Conservation (phyloP, 2,888 invertebrate genomes). For the Tachina lurida region DNA sequence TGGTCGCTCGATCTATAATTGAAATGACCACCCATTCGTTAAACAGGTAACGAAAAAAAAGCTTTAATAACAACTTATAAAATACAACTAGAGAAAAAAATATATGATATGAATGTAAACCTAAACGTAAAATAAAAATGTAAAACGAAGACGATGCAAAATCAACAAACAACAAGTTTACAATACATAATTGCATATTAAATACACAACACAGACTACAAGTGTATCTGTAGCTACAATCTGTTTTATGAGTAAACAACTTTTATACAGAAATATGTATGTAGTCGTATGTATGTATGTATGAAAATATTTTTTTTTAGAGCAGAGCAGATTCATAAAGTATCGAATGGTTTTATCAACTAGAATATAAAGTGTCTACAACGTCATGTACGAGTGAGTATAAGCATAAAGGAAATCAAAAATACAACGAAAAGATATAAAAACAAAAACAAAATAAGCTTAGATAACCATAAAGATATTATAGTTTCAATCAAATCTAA, state of each 20-base stretch:
- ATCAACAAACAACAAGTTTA: conserved; percentile 38
- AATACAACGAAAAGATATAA: neutral
- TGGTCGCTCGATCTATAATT: conserved; percentile 61
- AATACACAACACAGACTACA: conserved; percentile 28
- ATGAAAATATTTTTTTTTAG: conserved; percentile 27
- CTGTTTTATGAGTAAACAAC: neutral
- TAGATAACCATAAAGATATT: conserved; percentile 66
- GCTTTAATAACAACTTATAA: conserved; percentile 58
- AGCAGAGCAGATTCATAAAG: conserved; percentile 39
- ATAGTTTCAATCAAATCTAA: conserved; percentile 57
- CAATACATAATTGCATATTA: conserved; percentile 47
- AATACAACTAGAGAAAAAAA: conserved; percentile 10
- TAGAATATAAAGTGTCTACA: conserved; percentile 48
- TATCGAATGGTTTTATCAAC: conserved; percentile 57
- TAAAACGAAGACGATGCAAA: conserved; percentile 50
- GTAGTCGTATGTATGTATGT: neutral
- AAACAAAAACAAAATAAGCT: conserved; percentile 7
- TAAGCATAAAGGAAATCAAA: conserved; percentile 24
- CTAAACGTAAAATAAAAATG: conserved; percentile 5
- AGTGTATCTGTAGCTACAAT: conserved; percentile 1
- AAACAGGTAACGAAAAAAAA: conserved; percentile 52
- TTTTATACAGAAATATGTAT: neutral
- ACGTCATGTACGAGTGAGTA: neutral
- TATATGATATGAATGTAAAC: neutral
- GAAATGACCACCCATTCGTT: conserved; percentile 70